phyloP scores from a whole-genome alignment of 1,140 invertebrate genomes.

The Hestina assimilis region DNA sequence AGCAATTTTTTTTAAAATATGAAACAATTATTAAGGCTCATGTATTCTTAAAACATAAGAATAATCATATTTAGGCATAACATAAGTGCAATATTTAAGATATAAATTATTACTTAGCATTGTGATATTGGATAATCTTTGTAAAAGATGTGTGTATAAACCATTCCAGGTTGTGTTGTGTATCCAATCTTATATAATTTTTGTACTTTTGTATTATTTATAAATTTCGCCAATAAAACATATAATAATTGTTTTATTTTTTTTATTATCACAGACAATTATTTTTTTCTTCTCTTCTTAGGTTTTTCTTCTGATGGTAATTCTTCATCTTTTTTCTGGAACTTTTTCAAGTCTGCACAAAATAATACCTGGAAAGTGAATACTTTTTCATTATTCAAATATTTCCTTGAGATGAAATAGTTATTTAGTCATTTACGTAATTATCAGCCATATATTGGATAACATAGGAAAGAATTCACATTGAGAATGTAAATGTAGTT shows the following conservation, averaged over 20 bases:
- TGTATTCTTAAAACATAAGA: neutral
- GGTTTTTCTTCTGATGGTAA: conserved; percentile 36
- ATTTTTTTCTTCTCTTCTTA: conserved; percentile 57
- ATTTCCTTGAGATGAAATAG: neutral
- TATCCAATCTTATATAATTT: conserved; percentile 23
- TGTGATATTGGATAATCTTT: conserved; percentile 16
- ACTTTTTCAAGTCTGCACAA: conserved; percentile 86
- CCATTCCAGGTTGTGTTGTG: conserved; percentile 57
- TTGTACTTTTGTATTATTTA: conserved; percentile 17
- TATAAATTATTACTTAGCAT: conserved; percentile 14
- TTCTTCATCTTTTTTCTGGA: conserved; percentile 67
- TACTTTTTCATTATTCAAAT: neutral
- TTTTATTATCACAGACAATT: conserved; percentile 13
- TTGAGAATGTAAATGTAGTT: no score
- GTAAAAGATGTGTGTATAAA: conserved; percentile 25
- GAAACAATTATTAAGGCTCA: neutral
- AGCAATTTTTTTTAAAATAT: neutral
- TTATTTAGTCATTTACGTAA: no score
- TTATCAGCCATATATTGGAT: no score
- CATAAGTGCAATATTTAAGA: conserved; percentile 28
- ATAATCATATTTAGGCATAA: neutral
- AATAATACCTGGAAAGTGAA: conserved; percentile 83
- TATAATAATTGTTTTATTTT: conserved; percentile 6
- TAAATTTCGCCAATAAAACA: neutral
- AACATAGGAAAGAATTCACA: no score